These are phyloP conservation scores for Parus major DNA, from an alignment of 2,113 vertebrate species.

Conservation along the genomic window DNA sequence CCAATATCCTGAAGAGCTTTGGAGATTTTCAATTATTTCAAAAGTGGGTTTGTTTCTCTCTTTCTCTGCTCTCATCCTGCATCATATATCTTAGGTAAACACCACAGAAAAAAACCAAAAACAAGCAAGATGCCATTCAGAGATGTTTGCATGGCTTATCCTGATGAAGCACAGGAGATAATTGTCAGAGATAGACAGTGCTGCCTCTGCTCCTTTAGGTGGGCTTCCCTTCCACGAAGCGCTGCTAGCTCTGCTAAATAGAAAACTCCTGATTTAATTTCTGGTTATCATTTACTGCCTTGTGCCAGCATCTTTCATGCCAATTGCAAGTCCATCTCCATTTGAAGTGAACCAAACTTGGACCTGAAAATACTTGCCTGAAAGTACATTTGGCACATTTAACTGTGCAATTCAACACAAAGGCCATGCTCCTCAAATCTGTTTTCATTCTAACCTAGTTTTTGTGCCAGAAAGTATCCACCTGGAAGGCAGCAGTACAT, in stretches of 20 bases:
- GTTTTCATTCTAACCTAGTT: neutral
- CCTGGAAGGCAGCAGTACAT: neutral
- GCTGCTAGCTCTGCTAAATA: neutral
- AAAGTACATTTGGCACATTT: neutral
- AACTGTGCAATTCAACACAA: neutral
- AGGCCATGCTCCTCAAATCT: neutral
- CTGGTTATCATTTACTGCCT: neutral
- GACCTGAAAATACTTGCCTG: neutral
- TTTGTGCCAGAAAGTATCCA: neutral
- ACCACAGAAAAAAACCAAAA: neutral
- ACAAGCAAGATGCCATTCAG: neutral
- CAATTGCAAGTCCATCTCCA: neutral
- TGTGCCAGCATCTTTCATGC: neutral
- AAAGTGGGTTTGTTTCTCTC: neutral
- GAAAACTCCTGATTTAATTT: neutral
- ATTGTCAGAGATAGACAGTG: neutral
- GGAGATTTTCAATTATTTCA: neutral
- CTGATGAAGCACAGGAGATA: neutral
- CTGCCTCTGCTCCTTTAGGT: neutral
- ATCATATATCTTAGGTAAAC: neutral
- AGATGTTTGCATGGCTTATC: neutral
- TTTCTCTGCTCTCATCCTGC: neutral
- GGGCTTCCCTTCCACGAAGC: neutral
- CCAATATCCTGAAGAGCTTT: slow-evolving; percentile 16
- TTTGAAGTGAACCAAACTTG: neutral